Evolutionary conservation across 2,888 invertebrate species (phyloP).

Genomic region (Protophormia terraenovae): DNA sequence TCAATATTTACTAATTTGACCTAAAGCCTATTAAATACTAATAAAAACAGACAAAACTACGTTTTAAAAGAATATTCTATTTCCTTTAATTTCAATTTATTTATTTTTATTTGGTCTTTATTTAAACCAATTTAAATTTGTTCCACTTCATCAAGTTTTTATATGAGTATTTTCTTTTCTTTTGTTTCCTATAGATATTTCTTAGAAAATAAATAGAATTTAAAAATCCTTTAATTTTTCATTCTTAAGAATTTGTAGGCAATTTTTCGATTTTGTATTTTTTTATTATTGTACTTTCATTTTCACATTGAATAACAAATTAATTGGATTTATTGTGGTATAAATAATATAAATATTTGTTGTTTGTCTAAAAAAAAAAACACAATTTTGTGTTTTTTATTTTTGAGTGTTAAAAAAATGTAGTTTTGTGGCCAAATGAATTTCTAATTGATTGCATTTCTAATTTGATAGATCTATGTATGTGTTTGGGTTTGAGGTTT

Average conservation of each 20-base stretch:
- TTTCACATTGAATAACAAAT: constrained; percentile 20
- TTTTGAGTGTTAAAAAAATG: background rate
- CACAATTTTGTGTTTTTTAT: background rate
- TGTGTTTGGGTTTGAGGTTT: background rate
- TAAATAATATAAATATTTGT: constrained; percentile 11
- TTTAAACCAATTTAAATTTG: background rate
- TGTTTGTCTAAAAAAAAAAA: background rate
- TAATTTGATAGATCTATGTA: background rate
- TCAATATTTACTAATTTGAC: background rate
- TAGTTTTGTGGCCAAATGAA: constrained; percentile 3
- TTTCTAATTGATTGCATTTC: constrained; percentile 21
- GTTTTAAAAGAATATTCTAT: no score
- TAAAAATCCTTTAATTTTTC: background rate
- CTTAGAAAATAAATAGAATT: background rate
- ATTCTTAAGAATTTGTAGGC: background rate
- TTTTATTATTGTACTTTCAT: background rate
- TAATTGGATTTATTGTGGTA: constrained; percentile 16
- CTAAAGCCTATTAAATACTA: background rate
- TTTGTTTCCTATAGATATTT: background rate
- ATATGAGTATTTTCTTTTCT: background rate
- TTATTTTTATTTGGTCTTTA: no score
- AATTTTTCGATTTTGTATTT: background rate
- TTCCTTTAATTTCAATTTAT: no score
- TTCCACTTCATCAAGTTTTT: background rate
- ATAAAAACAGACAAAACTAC: no score